Evolutionary conservation across 2,797 vertebrate species (phyloP).

Genomic region (Pantherophis alleghaniensis): DNA sequence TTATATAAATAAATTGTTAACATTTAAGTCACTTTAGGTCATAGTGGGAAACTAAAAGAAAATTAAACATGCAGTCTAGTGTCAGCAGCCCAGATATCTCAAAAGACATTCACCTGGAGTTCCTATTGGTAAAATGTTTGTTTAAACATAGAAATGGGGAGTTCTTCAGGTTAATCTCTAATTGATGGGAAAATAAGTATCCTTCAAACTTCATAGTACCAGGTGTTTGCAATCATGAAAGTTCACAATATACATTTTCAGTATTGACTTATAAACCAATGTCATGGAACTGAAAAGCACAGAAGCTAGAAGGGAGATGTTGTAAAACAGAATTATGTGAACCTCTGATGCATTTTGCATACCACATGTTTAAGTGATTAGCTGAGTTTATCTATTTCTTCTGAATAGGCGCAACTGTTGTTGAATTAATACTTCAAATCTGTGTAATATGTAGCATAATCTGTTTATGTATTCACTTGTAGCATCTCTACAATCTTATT

Average conservation of each 20-base stretch:
- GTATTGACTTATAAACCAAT: background rate
- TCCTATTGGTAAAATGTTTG: background rate
- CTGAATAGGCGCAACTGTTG: background rate
- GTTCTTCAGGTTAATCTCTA: background rate
- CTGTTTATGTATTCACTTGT: conserved; percentile 25
- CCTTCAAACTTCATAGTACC: background rate
- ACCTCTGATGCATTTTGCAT: background rate
- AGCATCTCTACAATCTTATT: conserved; percentile 96
- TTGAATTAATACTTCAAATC: background rate
- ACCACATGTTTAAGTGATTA: background rate
- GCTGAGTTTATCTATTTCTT: background rate
- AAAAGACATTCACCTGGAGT: background rate
- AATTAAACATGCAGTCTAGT: background rate
- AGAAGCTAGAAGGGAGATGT: background rate
- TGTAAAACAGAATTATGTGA: background rate
- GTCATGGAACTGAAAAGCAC: background rate
- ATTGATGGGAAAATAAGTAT: background rate
- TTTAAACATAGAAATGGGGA: background rate
- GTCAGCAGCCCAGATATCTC: background rate
- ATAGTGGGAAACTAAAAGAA: background rate
- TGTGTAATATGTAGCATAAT: background rate
- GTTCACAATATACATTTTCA: background rate
- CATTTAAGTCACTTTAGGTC: background rate
- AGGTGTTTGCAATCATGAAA: background rate
- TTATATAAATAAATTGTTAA: background rate